Base-by-base conservation (phyloP, 2,797 vertebrate species). In the Eremophila alpestris region DNA sequence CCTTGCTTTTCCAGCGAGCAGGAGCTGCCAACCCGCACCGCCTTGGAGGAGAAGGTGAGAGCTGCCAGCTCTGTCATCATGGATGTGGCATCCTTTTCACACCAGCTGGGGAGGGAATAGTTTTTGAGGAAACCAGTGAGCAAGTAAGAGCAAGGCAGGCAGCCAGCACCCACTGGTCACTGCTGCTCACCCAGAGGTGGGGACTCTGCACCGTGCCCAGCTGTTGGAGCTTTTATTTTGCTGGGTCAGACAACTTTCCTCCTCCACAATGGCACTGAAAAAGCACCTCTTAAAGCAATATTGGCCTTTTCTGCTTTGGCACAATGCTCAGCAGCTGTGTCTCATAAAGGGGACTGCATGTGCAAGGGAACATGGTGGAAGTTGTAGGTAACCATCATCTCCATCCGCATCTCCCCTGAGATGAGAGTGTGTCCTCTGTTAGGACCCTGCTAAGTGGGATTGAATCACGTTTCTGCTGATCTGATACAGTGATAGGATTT, bases 41-140 rank as follows among this genome's bases (percentile, higher is more conserved):
- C 96, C 38, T 65, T 98, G 85, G 98, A 99, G 93, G 98, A 98
- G 73, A 99, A 99, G 98, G 99, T 99, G 98, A 95, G 83, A 83
- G 56, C 69, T 78, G 38, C 55, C 67, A 46, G 27, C 32, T 83
- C 41, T 49, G 55, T 52, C 17, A 2, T 60, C 52, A 5, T 26
- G 51, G 68, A 49, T 51, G 11, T 69, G 9, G 1, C 48, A 48
- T 55, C 40, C 70, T 69, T 85, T 11, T 45, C 38, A 36, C 43
- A 41, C 9, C 1, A 5, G 36, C 86, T 76, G 51, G 64, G 69
- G 63, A 88, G 63, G 63, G 80, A 29, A 43, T 4, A 7, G 12
- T 1, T 76, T 94, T 76, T 81, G 73, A 60, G 62, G 64, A 87
- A 55, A 54, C 0, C 0, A 60, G 16, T 7, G 40, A 43, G 24